These are phyloP conservation scores for Chloroceryle inda DNA, from an alignment of 2,797 vertebrate genomes.

Conservation along the genomic window DNA sequence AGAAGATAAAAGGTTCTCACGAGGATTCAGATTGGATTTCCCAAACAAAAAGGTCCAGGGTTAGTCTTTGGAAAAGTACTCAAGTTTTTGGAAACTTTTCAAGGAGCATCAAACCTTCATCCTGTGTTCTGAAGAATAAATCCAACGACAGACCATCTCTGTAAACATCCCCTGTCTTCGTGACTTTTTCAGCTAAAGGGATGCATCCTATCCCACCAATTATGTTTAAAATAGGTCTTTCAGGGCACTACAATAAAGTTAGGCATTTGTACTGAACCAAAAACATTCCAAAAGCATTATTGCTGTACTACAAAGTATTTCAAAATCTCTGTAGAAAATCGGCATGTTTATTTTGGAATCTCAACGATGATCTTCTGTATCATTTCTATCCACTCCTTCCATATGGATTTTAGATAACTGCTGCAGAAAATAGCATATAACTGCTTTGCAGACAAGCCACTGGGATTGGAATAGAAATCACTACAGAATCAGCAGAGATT, in stretches of 20 bases:
- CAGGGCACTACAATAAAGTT: conserved; percentile 8
- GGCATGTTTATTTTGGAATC: conserved; percentile 30
- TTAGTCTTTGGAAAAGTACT: not conserved
- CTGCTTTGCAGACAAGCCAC: conserved; percentile 16
- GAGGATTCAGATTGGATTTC: conserved; percentile 8
- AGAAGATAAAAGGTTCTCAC: not conserved
- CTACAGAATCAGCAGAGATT: conserved; percentile 9
- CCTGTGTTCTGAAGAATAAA: not conserved
- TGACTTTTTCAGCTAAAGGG: not conserved
- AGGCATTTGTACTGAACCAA: not conserved
- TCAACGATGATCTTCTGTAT: conserved; percentile 13
- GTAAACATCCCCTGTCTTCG: not conserved
- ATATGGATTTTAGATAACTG: conserved; percentile 9
- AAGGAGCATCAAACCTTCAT: not conserved
- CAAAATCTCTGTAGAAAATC: conserved; percentile 52
- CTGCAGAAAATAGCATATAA: conserved; percentile 36
- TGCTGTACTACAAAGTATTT: not conserved
- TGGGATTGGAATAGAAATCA: conserved; percentile 20
- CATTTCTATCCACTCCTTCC: conserved; percentile 30
- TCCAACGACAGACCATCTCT: not conserved
- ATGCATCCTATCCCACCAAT: not conserved
- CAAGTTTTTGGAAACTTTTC: conserved; percentile 1
- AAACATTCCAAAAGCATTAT: conserved; percentile 1
- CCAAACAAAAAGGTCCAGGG: not conserved
- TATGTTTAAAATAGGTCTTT: not conserved